Evolutionary conservation across 2,797 vertebrate genomes (phyloP).

Genomic region (Antrozous pallidus): DNA sequence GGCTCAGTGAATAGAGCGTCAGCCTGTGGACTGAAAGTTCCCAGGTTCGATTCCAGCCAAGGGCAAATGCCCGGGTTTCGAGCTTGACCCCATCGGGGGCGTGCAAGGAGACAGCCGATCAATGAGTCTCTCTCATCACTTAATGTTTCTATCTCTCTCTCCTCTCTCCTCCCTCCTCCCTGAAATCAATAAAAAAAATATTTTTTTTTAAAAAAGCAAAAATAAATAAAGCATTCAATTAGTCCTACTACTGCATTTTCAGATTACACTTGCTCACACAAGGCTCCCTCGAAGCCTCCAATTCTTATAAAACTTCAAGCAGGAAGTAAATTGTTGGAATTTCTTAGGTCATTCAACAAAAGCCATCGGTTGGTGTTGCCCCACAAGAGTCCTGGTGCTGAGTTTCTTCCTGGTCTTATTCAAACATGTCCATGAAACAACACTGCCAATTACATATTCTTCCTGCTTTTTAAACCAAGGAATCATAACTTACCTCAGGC

Average conservation of each 20-base stretch:
- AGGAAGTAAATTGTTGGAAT: background rate
- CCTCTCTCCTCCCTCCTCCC: too few species aligned
- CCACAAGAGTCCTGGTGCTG: background rate
- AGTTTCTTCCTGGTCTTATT: background rate
- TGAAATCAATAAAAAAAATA: too few species aligned
- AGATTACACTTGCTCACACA: background rate
- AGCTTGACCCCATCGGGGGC: too few species aligned
- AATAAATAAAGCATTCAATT: background rate
- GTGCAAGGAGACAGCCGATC: too few species aligned
- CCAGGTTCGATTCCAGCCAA: too few species aligned
- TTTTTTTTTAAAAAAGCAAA: too few species aligned
- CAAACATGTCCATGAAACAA: background rate
- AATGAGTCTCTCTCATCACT: too few species aligned
- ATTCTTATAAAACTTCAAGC: background rate
- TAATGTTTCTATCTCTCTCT: too few species aligned
- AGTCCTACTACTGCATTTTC: background rate
- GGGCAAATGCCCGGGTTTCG: too few species aligned
- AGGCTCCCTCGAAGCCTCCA: background rate
- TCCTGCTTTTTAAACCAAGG: background rate
- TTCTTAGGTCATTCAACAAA: background rate
- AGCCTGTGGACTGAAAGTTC: too few species aligned
- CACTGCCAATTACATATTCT: background rate
- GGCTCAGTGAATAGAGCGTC: too few species aligned
- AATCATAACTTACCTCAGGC: conserved; percentile 87
- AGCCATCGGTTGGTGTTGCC: background rate